Conservation (phyloP, 1,140 invertebrate species). For the Drosophila gunungcola region DNA sequence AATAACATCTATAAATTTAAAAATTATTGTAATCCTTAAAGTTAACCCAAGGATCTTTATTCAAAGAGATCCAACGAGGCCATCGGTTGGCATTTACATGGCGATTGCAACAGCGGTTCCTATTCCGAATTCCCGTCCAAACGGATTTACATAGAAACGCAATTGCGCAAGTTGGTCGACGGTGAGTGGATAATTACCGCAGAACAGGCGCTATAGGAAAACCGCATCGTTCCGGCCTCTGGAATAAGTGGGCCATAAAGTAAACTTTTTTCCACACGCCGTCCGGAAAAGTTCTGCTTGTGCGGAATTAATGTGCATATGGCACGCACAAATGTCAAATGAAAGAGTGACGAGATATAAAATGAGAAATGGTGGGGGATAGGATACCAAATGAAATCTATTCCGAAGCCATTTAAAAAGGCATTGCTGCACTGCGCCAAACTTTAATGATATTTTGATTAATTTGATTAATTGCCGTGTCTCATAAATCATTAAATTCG, state of each 20-base stretch:
- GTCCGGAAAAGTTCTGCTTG: slow-evolving; percentile 52
- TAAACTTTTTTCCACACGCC: slow-evolving; percentile 62
- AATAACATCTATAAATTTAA: no score
- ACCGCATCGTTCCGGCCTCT: slow-evolving; percentile 58
- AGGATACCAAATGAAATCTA: slow-evolving; percentile 7
- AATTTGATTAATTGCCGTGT: slow-evolving; percentile 76
- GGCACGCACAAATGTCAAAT: slow-evolving; percentile 66
- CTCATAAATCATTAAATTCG: slow-evolving; percentile 77
- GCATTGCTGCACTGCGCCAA: slow-evolving; percentile 77
- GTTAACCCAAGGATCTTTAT: no score
- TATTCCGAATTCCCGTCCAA: slow-evolving; percentile 10
- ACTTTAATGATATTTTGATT: slow-evolving; percentile 78
- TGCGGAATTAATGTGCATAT: slow-evolving; percentile 74
- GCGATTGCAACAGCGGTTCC: slow-evolving; percentile 23
- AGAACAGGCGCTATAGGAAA: slow-evolving; percentile 43
- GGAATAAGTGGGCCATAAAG: slow-evolving; percentile 73
- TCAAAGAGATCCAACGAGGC: slow-evolving; percentile 1
- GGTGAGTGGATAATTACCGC: slow-evolving; percentile 74
- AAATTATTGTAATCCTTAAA: no score
- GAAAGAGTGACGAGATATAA: slow-evolving; percentile 12
- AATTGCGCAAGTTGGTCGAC: slow-evolving; percentile 53
- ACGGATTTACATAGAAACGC: slow-evolving; percentile 53
- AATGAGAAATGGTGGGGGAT: slow-evolving; percentile 3
- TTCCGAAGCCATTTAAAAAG: slow-evolving; percentile 43
- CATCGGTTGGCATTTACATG: slow-evolving; percentile 14